Evolutionary conservation across 2,797 vertebrate genomes (phyloP).

Genomic region (Varecia variegata): DNA sequence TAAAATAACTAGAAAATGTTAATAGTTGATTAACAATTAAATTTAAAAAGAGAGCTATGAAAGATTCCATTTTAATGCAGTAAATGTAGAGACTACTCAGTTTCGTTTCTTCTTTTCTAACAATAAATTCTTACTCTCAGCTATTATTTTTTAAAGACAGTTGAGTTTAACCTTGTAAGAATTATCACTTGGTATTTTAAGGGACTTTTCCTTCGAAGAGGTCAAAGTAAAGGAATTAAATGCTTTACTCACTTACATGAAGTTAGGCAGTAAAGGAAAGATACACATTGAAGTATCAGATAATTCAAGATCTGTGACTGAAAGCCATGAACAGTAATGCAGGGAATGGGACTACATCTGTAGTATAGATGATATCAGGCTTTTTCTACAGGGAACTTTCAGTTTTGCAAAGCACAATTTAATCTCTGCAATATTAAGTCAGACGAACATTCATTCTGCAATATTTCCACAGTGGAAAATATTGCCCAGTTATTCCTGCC

Average conservation of each 20-base stretch:
- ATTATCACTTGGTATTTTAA: constrained; percentile 43
- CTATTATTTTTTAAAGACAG: constrained; percentile 32
- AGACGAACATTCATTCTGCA: background rate
- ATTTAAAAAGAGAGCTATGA: background rate
- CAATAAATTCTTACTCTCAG: background rate
- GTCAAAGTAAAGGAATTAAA: constrained; percentile 1
- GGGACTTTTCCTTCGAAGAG: constrained; percentile 27
- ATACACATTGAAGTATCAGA: background rate
- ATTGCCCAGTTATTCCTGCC: background rate
- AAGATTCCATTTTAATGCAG: constrained; percentile 29
- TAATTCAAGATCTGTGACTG: background rate
- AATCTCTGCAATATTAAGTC: background rate
- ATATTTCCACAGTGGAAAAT: background rate
- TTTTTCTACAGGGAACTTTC: background rate
- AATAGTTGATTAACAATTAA: constrained; percentile 52
- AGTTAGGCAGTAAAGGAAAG: background rate
- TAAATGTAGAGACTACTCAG: background rate
- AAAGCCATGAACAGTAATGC: background rate
- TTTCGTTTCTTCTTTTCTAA: constrained; percentile 28
- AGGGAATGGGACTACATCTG: background rate
- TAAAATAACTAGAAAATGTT: constrained; percentile 66
- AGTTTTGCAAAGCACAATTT: background rate
- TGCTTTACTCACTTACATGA: background rate
- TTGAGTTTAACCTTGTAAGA: background rate
- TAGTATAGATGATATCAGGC: background rate